phyloP scores from a whole-genome alignment of 2,113 vertebrate genomes.

The Rhea americana region DNA sequence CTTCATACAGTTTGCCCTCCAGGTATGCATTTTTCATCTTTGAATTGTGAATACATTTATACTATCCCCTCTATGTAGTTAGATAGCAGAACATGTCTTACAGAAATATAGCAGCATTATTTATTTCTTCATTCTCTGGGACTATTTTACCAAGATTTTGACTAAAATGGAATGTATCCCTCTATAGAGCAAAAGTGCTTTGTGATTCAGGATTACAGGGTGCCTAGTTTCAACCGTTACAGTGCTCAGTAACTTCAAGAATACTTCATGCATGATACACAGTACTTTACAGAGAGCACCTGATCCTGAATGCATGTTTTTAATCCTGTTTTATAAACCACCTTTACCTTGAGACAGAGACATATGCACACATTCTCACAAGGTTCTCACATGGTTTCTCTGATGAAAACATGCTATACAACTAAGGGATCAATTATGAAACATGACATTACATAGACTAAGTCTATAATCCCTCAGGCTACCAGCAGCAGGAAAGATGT shows the following conservation, averaged over 20 bases:
- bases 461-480: conserved; percentile 23
- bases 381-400: background rate
- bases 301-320: background rate
- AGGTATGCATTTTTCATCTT: conserved; percentile 26
- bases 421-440: conserved; percentile 7
- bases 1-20: conserved; percentile 5
- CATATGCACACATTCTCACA: background rate
- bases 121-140: background rate
- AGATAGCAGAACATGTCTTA: background rate
- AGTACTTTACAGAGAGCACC: background rate
- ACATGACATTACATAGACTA: background rate
- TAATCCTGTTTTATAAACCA: background rate
- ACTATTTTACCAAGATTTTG: conserved; percentile 6
- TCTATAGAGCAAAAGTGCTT: background rate
- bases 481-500: background rate
- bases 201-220: background rate
- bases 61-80: background rate
- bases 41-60: conserved; percentile 8
- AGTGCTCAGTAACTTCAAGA: background rate
- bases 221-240: background rate
- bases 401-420: background rate
- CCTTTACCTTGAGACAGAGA: background rate
- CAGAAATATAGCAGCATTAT: conserved; percentile 25
- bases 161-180: background rate
- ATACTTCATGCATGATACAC: background rate